Percentiles rank a stretch among this genome's conserved stretches.
These are phyloP conservation scores for Epizoanthus stellaris DNA, from an alignment of 92 coral and sea anemone genomes.

Conservation along the genomic window DNA sequence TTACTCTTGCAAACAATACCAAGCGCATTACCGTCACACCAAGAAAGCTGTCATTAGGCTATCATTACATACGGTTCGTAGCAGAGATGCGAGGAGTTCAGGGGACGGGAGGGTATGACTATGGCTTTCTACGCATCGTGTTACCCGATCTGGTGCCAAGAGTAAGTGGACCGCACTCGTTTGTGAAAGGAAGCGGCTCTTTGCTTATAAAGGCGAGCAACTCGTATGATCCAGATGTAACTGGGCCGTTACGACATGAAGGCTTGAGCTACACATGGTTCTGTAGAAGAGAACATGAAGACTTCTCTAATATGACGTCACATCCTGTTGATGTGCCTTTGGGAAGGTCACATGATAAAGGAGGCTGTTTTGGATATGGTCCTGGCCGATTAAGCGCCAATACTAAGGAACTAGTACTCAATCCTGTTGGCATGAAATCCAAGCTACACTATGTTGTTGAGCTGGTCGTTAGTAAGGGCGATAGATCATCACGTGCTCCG, in stretches of 20 bases:
- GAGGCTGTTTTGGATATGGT: constrained; percentile 64
- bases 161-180: constrained; percentile 31
- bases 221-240: constrained; percentile 15
- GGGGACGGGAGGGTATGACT: constrained; percentile 31
- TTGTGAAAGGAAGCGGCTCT: constrained; percentile 46
- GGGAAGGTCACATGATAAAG: neutral
- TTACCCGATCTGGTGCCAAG: constrained; percentile 9
- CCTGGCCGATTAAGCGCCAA: constrained; percentile 51
- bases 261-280: constrained; percentile 38
- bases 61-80: constrained; percentile 28
- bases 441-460: constrained; percentile 61
- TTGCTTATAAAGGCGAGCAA: constrained; percentile 31
- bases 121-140: constrained; percentile 31
- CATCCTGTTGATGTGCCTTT: constrained; percentile 40
- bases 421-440: constrained; percentile 68
- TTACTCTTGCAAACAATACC: constrained; percentile 26
- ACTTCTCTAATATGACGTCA: constrained; percentile 7
- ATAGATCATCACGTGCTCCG: constrained; percentile 31
- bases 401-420: constrained; percentile 7
- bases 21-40: constrained; percentile 6
- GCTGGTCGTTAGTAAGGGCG: constrained; percentile 65
- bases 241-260: constrained; percentile 9
- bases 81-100: constrained; percentile 26
- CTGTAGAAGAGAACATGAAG: constrained; percentile 48
- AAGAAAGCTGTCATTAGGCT: constrained; percentile 3